Base-by-base conservation (phyloP, 1,140 invertebrate species). In the Hydropsyche tenuis region DNA sequence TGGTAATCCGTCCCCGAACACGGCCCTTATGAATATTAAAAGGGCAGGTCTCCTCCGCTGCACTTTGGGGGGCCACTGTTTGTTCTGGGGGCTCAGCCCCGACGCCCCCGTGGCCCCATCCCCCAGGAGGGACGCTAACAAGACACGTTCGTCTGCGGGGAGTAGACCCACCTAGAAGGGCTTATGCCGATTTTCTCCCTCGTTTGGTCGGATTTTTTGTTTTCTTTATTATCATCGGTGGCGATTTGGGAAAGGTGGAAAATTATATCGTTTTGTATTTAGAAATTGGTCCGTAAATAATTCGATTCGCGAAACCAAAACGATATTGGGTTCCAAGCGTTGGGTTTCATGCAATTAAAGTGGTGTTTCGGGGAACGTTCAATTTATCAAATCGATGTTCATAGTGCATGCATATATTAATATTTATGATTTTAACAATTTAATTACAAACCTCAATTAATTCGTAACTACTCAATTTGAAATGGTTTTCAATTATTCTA, bases 71-170 rank as follows among this genome's bases (percentile, higher is more conserved):
- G 37, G 20, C 12, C 6, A 1, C 63, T 23, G 63, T 1, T 4
- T 30, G 25, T n/a, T n/a, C 27, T 9, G 25, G 46, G 65, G 65
- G 65, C 18, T 48, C 37, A 46, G 42, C 42, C 16, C 14, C 22
- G 7, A 16, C 27, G 46, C 42, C 16, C 14, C 22, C 14, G 7
- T 14, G 46, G n/a, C 37, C 12, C 37, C 18, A 42, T 16, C 25
- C 16, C 22, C 43, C 22, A 42, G 42, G 23, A 16, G 60, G 69
- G 69, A 53, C 37, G 22, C 53, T 72, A 72, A 72, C 69, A 62
- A 72, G 69, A 72, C 69, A 72, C 69, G 69, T 72, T 42, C 69
- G 53, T 20, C 69, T 25, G 53, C 25, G 69, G 45, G 45, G 45
- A 16, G 30, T n/a, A n/a, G n/a, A n/a, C n/a, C n/a, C n/a, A 62